These are phyloP conservation scores for Okapia johnstoni DNA, from an alignment of 2,113 vertebrate genomes.

Conservation along the genomic window DNA sequence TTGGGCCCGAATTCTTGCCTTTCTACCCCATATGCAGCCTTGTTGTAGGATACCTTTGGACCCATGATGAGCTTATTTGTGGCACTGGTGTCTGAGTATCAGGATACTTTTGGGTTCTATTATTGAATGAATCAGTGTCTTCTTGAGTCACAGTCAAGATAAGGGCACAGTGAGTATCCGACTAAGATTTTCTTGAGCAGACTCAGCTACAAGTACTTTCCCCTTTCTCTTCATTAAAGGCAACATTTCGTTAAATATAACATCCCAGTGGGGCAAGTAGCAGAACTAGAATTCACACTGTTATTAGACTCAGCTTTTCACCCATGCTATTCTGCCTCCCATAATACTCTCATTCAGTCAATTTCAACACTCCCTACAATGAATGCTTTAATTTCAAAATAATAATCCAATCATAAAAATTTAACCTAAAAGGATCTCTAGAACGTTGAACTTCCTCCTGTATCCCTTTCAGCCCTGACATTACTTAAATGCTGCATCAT, in stretches of 20 bases:
- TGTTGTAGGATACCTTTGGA: neutral
- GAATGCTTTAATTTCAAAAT: slow-evolving; percentile 20
- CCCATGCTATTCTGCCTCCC: neutral
- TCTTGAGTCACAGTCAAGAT: neutral
- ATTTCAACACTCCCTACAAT: neutral
- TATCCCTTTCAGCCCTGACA: neutral
- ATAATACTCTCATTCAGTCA: neutral
- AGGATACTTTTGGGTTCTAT: neutral
- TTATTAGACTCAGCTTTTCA: neutral
- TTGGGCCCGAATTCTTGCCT: neutral
- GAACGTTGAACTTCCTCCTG: neutral
- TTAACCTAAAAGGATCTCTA: neutral
- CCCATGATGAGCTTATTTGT: neutral
- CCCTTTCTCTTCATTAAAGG: neutral
- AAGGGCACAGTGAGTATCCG: neutral
- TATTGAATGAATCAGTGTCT: neutral
- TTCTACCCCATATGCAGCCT: neutral
- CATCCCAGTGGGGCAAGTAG: neutral
- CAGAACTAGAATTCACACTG: neutral
- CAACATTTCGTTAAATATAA: neutral
- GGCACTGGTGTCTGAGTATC: neutral
- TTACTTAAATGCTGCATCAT: neutral
- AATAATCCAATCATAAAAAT: neutral
- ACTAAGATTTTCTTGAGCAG: neutral
- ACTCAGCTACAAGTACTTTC: neutral